Conservation (phyloP, 2,113 vertebrate genomes). For the Myrmecobius fasciatus region DNA sequence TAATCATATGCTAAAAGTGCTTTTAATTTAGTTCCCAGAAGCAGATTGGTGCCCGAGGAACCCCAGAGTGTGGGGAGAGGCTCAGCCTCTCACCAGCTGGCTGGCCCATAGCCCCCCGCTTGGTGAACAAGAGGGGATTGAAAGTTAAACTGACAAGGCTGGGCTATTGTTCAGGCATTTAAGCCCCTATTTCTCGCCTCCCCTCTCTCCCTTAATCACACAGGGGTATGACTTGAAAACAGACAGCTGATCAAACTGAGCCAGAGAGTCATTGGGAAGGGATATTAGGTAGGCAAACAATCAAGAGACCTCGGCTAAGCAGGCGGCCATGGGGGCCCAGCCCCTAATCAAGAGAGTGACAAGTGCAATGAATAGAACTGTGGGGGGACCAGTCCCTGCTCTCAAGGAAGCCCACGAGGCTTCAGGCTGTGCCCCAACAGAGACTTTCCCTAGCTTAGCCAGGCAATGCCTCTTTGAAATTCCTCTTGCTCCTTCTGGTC, state of each 20-base stretch:
- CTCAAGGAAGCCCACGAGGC: conserved; percentile 8
- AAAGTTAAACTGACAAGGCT: background rate
- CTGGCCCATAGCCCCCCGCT: background rate
- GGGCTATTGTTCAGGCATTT: background rate
- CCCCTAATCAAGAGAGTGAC: conserved; percentile 22
- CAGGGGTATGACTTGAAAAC: conserved; percentile 41
- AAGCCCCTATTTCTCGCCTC: background rate
- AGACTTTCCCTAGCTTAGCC: background rate
- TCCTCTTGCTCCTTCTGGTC: conserved; percentile 21
- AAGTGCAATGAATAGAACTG: background rate
- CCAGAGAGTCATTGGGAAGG: background rate
- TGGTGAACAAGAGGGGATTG: background rate
- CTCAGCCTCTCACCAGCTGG: background rate
- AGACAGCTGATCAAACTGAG: conserved; percentile 44
- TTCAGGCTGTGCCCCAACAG: conserved; percentile 14
- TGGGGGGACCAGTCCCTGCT: background rate
- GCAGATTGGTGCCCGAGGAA: conserved; percentile 78
- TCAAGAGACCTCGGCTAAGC: background rate
- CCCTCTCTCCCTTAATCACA: background rate
- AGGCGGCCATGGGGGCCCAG: background rate
- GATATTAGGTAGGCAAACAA: background rate
- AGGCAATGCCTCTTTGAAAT: background rate
- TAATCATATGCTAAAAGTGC: conserved; percentile 82
- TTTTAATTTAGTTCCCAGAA: conserved; percentile 81
- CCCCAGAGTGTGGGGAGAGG: background rate